These are phyloP conservation scores for Drosophila lowei DNA, from an alignment of 1,140 invertebrate species.

Conservation along the genomic window DNA sequence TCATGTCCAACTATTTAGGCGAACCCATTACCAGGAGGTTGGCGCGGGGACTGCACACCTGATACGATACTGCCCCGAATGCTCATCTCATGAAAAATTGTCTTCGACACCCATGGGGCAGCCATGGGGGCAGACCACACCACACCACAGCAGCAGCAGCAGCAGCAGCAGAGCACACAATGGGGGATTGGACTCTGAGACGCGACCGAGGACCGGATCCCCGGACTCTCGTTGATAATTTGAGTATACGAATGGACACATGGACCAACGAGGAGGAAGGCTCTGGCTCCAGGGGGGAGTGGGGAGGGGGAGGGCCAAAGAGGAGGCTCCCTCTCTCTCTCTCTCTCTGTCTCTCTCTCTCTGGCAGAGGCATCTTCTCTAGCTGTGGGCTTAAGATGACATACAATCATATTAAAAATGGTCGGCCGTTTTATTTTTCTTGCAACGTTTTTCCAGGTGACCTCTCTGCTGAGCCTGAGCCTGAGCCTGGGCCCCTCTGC, in stretches of 20 bases:
- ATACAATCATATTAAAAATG: conserved; percentile 82
- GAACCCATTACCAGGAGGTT: conserved; percentile 65
- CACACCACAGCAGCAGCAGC: conserved; percentile 6
- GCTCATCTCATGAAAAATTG: conserved; percentile 77
- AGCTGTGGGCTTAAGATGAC: conserved; percentile 75
- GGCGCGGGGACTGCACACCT: conserved; percentile 46
- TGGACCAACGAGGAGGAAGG: conserved; percentile 26
- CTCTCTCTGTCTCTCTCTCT: too few relatives aligned
- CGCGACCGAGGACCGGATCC: conserved; percentile 19
- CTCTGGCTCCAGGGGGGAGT: neutral
- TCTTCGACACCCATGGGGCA: conserved; percentile 72
- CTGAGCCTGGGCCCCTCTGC: conserved; percentile 2
- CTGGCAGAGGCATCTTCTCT: conserved; percentile 1
- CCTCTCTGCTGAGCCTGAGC: conserved; percentile 42
- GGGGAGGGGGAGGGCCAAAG: too few relatives aligned
- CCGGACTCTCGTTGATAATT: conserved; percentile 67
- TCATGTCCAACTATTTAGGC: conserved; percentile 69
- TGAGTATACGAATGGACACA: conserved; percentile 76
- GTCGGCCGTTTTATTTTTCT: conserved; percentile 78
- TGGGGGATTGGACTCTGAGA: conserved; percentile 9
- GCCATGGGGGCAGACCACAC: conserved; percentile 14
- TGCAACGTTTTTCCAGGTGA: conserved; percentile 73
- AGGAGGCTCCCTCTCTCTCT: neutral
- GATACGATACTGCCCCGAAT: conserved; percentile 59
- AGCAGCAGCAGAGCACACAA: conserved; percentile 38